Conservation (phyloP, 2,888 invertebrate species). For the Phragmatobia fuliginosa region DNA sequence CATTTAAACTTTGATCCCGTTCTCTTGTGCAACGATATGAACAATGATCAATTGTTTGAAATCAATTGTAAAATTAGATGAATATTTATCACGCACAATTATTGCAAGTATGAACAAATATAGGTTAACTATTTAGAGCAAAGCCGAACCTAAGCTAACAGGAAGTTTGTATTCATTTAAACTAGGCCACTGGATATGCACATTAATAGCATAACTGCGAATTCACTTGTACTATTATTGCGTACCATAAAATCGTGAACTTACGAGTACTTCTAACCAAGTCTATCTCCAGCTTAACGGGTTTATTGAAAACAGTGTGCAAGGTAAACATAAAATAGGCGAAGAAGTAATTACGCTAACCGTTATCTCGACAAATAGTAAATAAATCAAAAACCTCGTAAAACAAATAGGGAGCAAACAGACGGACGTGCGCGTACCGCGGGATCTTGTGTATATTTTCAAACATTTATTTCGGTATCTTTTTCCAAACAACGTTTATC, state of each 20-base stretch:
- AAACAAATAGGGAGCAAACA: conserved; percentile 68
- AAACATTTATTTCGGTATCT: conserved; percentile 57
- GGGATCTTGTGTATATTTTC: conserved; percentile 56
- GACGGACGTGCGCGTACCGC: conserved; percentile 45
- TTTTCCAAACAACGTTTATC: conserved; percentile 33
- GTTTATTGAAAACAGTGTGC: conserved; percentile 57
- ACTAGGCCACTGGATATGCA: conserved; percentile 49
- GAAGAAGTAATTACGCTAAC: conserved; percentile 75
- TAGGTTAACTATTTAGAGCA: conserved; percentile 52
- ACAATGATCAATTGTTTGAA: neutral
- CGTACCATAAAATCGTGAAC: conserved; percentile 24
- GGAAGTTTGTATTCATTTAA: conserved; percentile 54
- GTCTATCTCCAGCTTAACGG: conserved; percentile 44
- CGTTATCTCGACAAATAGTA: conserved; percentile 73
- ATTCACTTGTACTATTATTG: conserved; percentile 23
- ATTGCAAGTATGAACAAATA: conserved; percentile 38
- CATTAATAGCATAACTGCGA: conserved; percentile 27
- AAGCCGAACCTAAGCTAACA: conserved; percentile 55
- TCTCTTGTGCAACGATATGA: neutral
- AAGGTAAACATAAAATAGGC: conserved; percentile 67
- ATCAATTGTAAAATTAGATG: conserved; percentile 12
- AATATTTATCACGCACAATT: conserved; percentile 17
- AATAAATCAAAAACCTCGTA: conserved; percentile 71
- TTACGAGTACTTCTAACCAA: conserved; percentile 25
- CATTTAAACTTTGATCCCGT: neutral